Conservation (phyloP, 2,888 invertebrate species). For the Zaprionus bogoriensis region DNA sequence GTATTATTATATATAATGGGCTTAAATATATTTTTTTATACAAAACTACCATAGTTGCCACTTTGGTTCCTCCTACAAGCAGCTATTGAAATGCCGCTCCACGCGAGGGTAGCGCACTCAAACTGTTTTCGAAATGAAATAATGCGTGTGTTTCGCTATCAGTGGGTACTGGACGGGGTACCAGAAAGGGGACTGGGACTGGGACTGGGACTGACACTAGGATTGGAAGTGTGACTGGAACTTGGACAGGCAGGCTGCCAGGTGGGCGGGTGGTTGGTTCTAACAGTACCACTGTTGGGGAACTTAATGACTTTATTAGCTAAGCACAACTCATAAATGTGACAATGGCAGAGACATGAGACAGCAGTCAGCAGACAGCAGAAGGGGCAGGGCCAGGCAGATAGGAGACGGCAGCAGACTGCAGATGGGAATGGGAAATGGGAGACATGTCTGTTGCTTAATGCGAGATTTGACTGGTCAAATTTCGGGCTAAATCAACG, state of each 20-base stretch:
- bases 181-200: neutral
- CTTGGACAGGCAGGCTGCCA: neutral
- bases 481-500: neutral
- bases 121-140: slow-evolving; percentile 30
- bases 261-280: neutral
- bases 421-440: neutral
- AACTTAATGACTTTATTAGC: slow-evolving; percentile 75
- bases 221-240: too few species aligned
- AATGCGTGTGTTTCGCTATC: slow-evolving; percentile 43
- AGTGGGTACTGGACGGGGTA: slow-evolving; percentile 5
- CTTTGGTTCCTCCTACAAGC: neutral
- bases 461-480: slow-evolving; percentile 13
- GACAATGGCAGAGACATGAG: slow-evolving; percentile 24
- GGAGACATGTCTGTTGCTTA: slow-evolving; percentile 13
- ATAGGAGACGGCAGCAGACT: slow-evolving; percentile 2
- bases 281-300: too few species aligned
- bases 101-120: slow-evolving; percentile 11
- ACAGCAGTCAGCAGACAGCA: neutral
- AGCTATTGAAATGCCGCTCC: neutral
- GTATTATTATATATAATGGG: too few species aligned
- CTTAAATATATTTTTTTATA: too few species aligned
- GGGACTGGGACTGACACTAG: too few species aligned
- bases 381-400: neutral
- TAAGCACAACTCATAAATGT: slow-evolving; percentile 62
- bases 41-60: too few species aligned